A percentile compares a stretch with the other conserved stretches of the same genome.
Evolutionary conservation across 2,888 invertebrate species (phyloP).

Genomic region (Salpingus planirostris): DNA sequence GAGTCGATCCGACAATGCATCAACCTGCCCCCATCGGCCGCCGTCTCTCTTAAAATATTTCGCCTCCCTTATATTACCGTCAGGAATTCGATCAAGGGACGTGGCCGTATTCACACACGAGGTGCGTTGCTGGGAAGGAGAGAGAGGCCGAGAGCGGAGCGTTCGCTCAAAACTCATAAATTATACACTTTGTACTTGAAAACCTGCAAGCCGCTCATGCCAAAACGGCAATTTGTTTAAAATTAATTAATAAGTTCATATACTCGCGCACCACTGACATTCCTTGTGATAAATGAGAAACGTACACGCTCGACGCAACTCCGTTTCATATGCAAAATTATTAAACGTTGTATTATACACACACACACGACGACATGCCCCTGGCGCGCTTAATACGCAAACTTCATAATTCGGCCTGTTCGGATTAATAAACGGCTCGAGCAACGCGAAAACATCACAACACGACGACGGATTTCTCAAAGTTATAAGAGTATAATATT

Average conservation of each 20-base stretch:
- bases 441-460: too few relatives aligned
- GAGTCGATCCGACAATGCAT: conserved; percentile 2
- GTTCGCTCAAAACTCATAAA: conserved; percentile 28
- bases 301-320: conserved; percentile 26
- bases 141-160: conserved; percentile 5
- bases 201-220: conserved; percentile 26
- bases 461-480: too few relatives aligned
- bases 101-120: conserved; percentile 23
- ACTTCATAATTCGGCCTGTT: conserved; percentile 10
- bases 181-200: conserved; percentile 28
- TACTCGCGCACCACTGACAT: conserved; percentile 24
- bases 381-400: conserved; percentile 9
- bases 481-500: too few relatives aligned
- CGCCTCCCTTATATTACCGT: conserved; percentile 8
- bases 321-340: conserved; percentile 28
- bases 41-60: conserved; percentile 1
- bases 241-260: conserved; percentile 36
- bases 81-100: conserved; percentile 25
- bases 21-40: conserved; percentile 2
- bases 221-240: conserved; percentile 33
- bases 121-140: too few relatives aligned
- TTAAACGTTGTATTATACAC: conserved; percentile 21
- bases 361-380: conserved; percentile 6
- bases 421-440: conserved; percentile 11
- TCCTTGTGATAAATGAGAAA: conserved; percentile 31